A percentile compares a stretch with the other conserved stretches of the same genome.
Evolutionary conservation across 2,113 vertebrate species (phyloP).

Genomic region (Atherinomorus stipes): DNA sequence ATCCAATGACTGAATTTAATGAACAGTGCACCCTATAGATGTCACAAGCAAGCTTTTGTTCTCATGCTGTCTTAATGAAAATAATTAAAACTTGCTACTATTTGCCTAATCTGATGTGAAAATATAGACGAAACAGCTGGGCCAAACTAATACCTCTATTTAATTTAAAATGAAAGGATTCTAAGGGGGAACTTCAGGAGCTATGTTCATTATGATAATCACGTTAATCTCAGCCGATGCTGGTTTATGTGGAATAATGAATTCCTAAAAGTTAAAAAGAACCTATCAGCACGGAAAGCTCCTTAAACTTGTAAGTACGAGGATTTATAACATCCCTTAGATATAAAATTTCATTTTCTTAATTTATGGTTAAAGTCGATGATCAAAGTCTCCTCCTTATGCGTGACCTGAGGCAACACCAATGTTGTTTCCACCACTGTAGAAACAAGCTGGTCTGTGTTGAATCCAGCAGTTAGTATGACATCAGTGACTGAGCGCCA

Average conservation of each 20-base stretch:
- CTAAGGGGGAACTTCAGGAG: conserved; percentile 53
- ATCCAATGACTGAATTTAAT: background rate
- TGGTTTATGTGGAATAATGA: conserved; percentile 60
- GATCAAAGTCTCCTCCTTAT: conserved; percentile 23
- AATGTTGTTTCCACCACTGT: background rate
- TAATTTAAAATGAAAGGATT: conserved; percentile 72
- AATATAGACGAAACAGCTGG: conserved; percentile 52
- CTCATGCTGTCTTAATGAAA: conserved; percentile 32
- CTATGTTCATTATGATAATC: conserved; percentile 73
- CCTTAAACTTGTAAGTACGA: conserved; percentile 23
- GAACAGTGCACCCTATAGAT: background rate
- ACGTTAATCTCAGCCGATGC: conserved; percentile 62
- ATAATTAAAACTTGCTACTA: conserved; percentile 11
- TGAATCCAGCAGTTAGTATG: conserved; percentile 23
- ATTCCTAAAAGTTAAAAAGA: conserved; percentile 50
- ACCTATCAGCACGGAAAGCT: conserved; percentile 31
- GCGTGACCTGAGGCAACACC: background rate
- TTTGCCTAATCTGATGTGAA: conserved; percentile 61
- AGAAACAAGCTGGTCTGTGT: background rate
- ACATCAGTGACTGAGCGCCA: conserved; percentile 13
- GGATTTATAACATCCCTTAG: conserved; percentile 24
- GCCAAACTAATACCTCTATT: conserved; percentile 69
- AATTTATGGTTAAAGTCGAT: conserved; percentile 39
- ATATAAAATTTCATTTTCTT: conserved; percentile 44
- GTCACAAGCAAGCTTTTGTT: background rate